These are phyloP conservation scores for Tholera decimalis DNA, from an alignment of 2,888 invertebrate genomes.

Conservation along the genomic window DNA sequence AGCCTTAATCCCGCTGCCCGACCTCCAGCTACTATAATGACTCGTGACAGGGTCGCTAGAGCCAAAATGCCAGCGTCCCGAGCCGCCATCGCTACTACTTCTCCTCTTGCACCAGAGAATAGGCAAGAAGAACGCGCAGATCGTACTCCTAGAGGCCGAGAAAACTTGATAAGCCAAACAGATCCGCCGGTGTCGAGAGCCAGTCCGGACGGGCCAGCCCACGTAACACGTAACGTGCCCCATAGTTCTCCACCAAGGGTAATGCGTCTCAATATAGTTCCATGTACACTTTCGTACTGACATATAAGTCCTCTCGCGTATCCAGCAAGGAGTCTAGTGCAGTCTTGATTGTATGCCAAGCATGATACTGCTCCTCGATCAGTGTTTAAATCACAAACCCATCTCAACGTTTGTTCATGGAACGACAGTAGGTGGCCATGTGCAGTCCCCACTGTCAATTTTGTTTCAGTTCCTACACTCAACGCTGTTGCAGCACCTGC, in stretches of 20 bases:
- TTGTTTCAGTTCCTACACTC: constrained; percentile 93
- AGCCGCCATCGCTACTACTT: constrained; percentile 91
- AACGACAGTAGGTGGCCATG: constrained; percentile 96
- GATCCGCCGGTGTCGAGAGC: constrained; percentile 98
- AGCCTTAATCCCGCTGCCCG: constrained; percentile 91
- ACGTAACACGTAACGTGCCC: constrained; percentile 86
- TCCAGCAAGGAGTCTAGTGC: constrained; percentile 95
- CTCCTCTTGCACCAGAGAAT: constrained; percentile 99
- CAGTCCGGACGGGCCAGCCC: constrained; percentile 87
- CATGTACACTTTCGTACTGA: constrained; percentile 97
- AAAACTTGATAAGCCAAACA: constrained; percentile 98
- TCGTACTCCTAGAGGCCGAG: constrained; percentile 96
- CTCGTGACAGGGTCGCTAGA: constrained; percentile 98
- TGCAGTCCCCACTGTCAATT: constrained; percentile 98
- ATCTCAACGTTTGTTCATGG: constrained; percentile 95
- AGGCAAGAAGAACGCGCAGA: constrained; percentile 98
- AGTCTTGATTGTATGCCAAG: constrained; percentile 96
- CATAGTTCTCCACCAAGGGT: constrained; percentile 89
- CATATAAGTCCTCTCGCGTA: constrained; percentile 96
- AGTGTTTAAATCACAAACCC: constrained; percentile 94
- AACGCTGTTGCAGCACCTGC: constrained; percentile 97
- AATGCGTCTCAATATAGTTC: constrained; percentile 82
- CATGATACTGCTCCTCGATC: constrained; percentile 96
- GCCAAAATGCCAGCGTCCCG: constrained; percentile 94
- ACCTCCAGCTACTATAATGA: constrained; percentile 90